phyloP scores from a whole-genome alignment of 2,888 invertebrate genomes.

The Rambutsinella grinnellia region DNA sequence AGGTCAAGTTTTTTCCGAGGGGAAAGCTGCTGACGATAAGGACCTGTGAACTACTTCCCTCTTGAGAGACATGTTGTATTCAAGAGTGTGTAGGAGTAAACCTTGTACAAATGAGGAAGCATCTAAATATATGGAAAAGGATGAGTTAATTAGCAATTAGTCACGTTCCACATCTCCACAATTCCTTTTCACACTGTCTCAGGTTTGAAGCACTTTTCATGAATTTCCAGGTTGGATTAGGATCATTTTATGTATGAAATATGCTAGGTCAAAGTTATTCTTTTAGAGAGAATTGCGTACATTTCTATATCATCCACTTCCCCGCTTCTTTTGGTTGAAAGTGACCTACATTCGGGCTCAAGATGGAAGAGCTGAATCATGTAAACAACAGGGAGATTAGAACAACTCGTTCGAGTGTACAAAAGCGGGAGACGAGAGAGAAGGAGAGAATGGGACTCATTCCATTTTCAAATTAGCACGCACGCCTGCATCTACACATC shows the following conservation, averaged over 20 bases:
- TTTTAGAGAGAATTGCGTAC: no score
- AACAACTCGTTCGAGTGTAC: neutral
- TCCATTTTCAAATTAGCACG: constrained; percentile 36
- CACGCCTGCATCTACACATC: constrained; percentile 11
- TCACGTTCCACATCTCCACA: constrained; percentile 23
- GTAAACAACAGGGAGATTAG: neutral
- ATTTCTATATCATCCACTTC: constrained; percentile 9
- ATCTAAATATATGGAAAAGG: constrained; percentile 11
- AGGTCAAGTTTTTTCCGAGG: neutral
- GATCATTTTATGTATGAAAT: no score
- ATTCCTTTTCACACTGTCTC: neutral
- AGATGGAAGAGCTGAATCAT: neutral
- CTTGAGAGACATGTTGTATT: neutral
- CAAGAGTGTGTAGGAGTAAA: neutral
- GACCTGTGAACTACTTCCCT: neutral
- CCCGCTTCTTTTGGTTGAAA: neutral
- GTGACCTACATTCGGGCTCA: constrained; percentile 20
- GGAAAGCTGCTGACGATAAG: no score
- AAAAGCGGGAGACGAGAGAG: neutral
- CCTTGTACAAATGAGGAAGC: neutral
- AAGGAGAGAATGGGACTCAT: neutral
- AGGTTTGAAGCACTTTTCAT: no score
- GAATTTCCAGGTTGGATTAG: no score
- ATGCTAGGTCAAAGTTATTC: constrained; percentile 20
- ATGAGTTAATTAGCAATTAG: constrained; percentile 50